Conservation (phyloP, 1,140 invertebrate genomes). For the Rhopalosiphum maidis region DNA sequence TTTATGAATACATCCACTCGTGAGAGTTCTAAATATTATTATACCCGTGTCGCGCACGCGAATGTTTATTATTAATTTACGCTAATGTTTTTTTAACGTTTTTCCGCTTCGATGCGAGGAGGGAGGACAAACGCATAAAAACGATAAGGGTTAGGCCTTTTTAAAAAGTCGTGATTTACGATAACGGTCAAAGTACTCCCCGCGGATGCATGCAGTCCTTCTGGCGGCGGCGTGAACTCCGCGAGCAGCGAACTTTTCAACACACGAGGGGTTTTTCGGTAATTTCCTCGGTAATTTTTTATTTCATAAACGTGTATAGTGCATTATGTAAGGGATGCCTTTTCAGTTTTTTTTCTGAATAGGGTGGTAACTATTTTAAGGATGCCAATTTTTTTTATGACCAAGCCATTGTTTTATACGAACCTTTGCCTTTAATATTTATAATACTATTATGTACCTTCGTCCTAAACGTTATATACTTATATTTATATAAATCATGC, state of each 20-base stretch:
- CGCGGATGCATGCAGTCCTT: neutral
- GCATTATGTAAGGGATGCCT: neutral
- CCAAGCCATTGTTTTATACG: neutral
- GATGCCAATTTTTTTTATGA: neutral
- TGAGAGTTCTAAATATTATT: neutral
- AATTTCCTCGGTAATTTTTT: conserved; percentile 10
- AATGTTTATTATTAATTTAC: conserved; percentile 53
- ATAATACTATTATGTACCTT: neutral
- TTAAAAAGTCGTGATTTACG: conserved; percentile 39
- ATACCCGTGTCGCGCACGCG: neutral
- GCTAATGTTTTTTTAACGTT: conserved; percentile 44
- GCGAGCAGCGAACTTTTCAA: neutral
- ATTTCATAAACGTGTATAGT: neutral
- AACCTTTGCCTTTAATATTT: neutral
- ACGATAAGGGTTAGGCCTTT: conserved; percentile 10
- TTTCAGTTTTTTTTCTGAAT: neutral
- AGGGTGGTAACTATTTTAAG: neutral
- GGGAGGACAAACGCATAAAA: neutral
- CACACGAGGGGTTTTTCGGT: neutral
- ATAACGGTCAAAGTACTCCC: conserved; percentile 17
- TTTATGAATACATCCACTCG: neutral
- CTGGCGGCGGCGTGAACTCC: neutral
- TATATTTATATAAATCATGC: no score
- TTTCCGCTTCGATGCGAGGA: neutral
- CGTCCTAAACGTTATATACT: no score